Percentiles rank a stretch among this genome's conserved stretches.
phyloP scores from a whole-genome alignment of 2,797 vertebrate genomes.

The Mormyrus proboscirostris region DNA sequence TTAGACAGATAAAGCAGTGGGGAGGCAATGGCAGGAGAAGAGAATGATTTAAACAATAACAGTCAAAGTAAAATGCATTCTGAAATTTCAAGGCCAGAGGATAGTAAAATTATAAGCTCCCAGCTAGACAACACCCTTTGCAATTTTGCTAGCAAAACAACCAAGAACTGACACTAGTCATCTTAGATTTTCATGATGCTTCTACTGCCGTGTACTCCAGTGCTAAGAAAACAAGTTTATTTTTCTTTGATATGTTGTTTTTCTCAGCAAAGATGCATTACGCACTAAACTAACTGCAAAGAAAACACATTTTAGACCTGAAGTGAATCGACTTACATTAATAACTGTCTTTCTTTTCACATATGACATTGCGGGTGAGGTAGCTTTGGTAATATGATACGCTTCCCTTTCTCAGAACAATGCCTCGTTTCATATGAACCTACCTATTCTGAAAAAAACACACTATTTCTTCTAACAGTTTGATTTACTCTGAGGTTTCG shows the following conservation, averaged over 20 bases:
- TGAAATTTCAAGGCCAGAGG: neutral
- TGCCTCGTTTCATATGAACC: neutral
- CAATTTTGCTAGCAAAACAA: neutral
- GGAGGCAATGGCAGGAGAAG: neutral
- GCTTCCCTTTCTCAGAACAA: neutral
- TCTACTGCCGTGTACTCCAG: neutral
- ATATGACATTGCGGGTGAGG: neutral
- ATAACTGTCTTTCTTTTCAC: neutral
- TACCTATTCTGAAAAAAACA: neutral
- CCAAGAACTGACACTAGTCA: neutral
- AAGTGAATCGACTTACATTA: constrained; percentile 1
- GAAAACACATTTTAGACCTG: neutral
- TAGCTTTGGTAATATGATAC: neutral
- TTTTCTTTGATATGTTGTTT: neutral
- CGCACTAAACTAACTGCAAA: neutral
- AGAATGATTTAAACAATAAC: neutral
- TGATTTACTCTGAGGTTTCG: neutral
- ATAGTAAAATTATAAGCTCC: neutral
- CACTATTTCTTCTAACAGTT: neutral
- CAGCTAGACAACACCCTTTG: neutral
- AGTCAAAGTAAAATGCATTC: neutral
- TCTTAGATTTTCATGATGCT: neutral
- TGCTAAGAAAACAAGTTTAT: constrained; percentile 8
- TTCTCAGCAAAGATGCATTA: neutral
- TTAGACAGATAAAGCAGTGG: neutral